Base-by-base conservation (phyloP, 1,140 invertebrate species). In the Ceratoteleas bidentatus region DNA sequence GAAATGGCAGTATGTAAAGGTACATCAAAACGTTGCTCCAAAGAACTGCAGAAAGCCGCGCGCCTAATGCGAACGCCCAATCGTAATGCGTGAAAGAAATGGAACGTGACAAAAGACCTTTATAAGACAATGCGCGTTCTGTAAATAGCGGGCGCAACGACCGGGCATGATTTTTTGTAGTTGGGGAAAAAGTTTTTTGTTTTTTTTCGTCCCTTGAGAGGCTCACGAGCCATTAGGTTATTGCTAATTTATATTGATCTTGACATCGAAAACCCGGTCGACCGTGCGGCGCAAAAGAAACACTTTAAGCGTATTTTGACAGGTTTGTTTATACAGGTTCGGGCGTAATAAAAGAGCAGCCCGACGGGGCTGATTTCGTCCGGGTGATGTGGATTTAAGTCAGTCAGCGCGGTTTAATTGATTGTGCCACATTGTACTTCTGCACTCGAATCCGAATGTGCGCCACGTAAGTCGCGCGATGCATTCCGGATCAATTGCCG, bases 261-360 rank as follows among this genome's bases (percentile, higher is more conserved):
- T 43, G 16, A 53, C 52, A 13, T 53, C 61, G 32, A 13, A 15
- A 53, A 74, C 56, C 56, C 69, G 14, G 68, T 47, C 61, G 45
- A 54, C 43, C 52, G 47, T 38, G 50, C 24, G 15, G 49, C 40
- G 50, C 33, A 47, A 80, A 64, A 74, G 58, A 75, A 75, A 70
- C 16, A 60, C 78, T 36, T 50, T 14, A 34, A 66, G 53, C 65
- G 24, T 76, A 73, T 81, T 81, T 76, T 82, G 61, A 73, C 80
- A 77, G 80, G 68, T 82, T 74, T 82, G 64, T 75, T 82, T 77
- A 68, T 45, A 62, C 53, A 82, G 73, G 73, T 68, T 77, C 36
- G 16, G 32, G 45, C 47, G 34, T 73, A 61, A 73, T 66, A 77
- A 77, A 80, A 80, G 73, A 62, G 62, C 73, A 82, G 68, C 52